These are phyloP conservation scores for Coturnix japonica DNA, from an alignment of 2,113 vertebrate genomes.

Conservation along the genomic window DNA sequence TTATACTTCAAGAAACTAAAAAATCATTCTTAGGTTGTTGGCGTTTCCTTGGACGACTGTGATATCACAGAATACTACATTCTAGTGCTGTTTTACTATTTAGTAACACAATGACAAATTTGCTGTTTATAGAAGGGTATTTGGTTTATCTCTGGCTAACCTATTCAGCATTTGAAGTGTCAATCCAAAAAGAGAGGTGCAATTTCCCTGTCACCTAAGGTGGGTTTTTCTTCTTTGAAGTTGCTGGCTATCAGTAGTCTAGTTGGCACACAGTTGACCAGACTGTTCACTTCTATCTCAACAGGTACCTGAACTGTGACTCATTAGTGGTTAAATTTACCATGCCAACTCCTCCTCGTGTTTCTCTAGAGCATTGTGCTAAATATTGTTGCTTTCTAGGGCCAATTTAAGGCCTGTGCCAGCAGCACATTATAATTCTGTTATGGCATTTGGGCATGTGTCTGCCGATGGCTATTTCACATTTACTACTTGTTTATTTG, in stretches of 20 bases:
- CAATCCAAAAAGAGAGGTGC: not conserved
- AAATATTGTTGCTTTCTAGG: conserved; percentile 3
- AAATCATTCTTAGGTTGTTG: not conserved
- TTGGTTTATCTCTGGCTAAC: not conserved
- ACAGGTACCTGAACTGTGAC: not conserved
- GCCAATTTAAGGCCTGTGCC: not conserved
- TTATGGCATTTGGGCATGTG: not conserved
- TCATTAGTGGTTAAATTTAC: not conserved
- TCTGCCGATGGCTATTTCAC: not conserved
- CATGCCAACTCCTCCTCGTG: not conserved
- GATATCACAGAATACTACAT: not conserved
- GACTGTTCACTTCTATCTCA: not conserved
- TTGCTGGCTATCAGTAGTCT: not conserved
- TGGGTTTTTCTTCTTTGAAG: not conserved
- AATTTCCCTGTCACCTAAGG: not conserved
- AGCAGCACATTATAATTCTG: not conserved
- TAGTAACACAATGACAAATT: not conserved
- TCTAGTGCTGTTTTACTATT: not conserved
- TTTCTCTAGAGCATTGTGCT: not conserved
- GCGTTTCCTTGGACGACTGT: not conserved
- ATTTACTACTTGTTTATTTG: not conserved
- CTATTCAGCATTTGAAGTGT: not conserved
- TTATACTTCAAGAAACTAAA: not conserved
- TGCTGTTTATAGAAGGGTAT: not conserved
- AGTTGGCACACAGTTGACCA: not conserved